Evolutionary conservation across 1,140 invertebrate species (phyloP).

Genomic region (Trichonephila clavata): DNA sequence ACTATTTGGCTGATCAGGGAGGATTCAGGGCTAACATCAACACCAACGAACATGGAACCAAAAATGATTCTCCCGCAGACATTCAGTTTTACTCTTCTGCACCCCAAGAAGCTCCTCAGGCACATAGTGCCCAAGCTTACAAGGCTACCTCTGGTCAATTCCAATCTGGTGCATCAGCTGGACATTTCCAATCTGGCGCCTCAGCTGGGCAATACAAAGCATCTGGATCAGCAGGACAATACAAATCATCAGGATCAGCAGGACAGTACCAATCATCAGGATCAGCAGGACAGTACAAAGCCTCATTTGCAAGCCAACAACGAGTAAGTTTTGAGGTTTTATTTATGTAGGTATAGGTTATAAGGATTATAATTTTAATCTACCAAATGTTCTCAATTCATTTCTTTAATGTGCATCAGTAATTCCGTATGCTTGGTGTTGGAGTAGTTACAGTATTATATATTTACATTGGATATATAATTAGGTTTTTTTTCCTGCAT

Average conservation of each 20-base stretch:
- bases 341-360: not conserved
- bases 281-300: not conserved
- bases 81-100: constrained; percentile 71
- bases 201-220: not conserved
- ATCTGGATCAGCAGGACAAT: not conserved
- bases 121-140: not conserved
- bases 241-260: not conserved
- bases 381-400: not conserved
- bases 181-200: not conserved
- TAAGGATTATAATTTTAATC: not conserved
- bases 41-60: constrained; percentile 75
- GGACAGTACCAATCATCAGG: not conserved
- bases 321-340: not conserved
- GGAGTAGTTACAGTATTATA: too few relatives aligned
- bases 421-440: too few relatives aligned
- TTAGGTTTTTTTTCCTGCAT: too few relatives aligned
- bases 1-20: constrained; percentile 68
- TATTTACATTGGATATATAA: too few relatives aligned
- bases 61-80: constrained; percentile 68
- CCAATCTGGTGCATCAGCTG: not conserved
- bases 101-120: not conserved
- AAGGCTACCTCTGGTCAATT: not conserved
- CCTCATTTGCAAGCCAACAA: not conserved
- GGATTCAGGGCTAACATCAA: constrained; percentile 73
- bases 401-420: too few relatives aligned